A percentile compares a stretch with the other conserved stretches of the same genome.
Conservation (phyloP, 2,797 vertebrate species). For the Percopsis omiscomaycus region DNA sequence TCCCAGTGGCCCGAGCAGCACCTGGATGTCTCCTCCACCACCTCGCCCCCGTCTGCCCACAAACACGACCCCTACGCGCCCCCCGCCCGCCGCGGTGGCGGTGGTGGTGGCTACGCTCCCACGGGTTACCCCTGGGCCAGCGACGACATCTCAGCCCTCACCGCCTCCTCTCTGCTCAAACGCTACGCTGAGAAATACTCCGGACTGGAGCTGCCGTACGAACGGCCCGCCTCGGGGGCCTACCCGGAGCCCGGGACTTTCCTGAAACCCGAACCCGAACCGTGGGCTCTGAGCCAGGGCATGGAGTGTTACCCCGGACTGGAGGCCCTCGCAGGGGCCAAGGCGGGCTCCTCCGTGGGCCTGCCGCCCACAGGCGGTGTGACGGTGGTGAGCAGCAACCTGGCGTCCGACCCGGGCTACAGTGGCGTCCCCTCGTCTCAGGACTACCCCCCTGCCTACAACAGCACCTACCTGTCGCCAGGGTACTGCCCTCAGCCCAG, state of each 20-base stretch:
- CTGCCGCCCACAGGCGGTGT: conserved; percentile 80
- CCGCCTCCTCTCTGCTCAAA: conserved; percentile 93
- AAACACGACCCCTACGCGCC: conserved; percentile 83
- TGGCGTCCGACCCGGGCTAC: conserved; percentile 64
- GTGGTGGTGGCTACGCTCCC: conserved; percentile 82
- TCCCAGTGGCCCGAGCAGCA: conserved; percentile 98
- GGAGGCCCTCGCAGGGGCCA: conserved; percentile 78
- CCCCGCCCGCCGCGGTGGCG: conserved; percentile 63
- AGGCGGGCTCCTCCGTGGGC: conserved; percentile 73
- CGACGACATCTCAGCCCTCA: conserved; percentile 94
- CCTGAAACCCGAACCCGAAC: conserved; percentile 86
- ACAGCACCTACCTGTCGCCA: conserved; percentile 85
- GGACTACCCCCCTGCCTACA: conserved; percentile 87
- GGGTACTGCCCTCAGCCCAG: conserved; percentile 84
- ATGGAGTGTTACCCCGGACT: conserved; percentile 82
- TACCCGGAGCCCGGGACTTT: conserved; percentile 83
- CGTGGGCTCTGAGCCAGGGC: conserved; percentile 83
- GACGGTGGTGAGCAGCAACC: conserved; percentile 76
- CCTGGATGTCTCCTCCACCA: conserved; percentile 94
- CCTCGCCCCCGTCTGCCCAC: conserved; percentile 86
- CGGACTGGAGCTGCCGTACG: conserved; percentile 85
- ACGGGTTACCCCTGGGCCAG: conserved; percentile 91
- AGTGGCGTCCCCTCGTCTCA: conserved; percentile 73
- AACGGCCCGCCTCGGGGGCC: conserved; percentile 76
- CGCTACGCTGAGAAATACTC: conserved; percentile 97